A percentile compares a stretch with the other conserved stretches of the same genome.
Conservation (phyloP, 2,888 invertebrate species). For the Pterobdella sp. region DNA sequence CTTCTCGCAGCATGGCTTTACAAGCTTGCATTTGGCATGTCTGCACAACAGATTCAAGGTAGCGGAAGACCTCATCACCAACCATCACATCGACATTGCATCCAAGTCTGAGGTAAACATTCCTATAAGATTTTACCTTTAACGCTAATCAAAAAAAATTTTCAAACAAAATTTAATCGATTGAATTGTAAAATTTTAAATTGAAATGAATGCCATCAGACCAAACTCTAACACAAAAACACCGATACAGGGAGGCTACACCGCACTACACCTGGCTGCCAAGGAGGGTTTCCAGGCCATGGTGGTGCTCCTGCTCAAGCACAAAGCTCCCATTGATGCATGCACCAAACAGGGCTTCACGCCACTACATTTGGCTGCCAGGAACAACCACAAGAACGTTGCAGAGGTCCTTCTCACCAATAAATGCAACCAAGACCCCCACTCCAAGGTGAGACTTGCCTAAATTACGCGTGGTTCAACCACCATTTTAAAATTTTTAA, state of each 20-base stretch:
- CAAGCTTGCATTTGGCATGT: constrained; percentile 13
- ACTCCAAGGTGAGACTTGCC: constrained; percentile 30
- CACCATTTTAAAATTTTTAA: not conserved
- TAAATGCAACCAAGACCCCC: constrained; percentile 7
- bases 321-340: constrained; percentile 7
- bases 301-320: constrained; percentile 21
- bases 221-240: too few species aligned
- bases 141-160: too few species aligned
- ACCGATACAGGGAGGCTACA: constrained; percentile 33
- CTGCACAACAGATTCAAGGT: constrained; percentile 19
- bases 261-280: constrained; percentile 28
- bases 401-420: constrained; percentile 27
- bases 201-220: too few species aligned
- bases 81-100: constrained; percentile 13
- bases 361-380: constrained; percentile 31
- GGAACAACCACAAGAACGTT: constrained; percentile 27
- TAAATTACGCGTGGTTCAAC: too few species aligned
- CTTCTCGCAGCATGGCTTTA: constrained; percentile 20
- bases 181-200: too few species aligned
- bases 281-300: constrained; percentile 27
- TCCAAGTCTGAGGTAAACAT: not conserved
- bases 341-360: constrained; percentile 23
- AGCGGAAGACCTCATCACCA: constrained; percentile 9
- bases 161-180: too few species aligned
- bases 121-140: too few species aligned